Conservation (phyloP, 1,140 invertebrate species). For the Cotesia typhae region DNA sequence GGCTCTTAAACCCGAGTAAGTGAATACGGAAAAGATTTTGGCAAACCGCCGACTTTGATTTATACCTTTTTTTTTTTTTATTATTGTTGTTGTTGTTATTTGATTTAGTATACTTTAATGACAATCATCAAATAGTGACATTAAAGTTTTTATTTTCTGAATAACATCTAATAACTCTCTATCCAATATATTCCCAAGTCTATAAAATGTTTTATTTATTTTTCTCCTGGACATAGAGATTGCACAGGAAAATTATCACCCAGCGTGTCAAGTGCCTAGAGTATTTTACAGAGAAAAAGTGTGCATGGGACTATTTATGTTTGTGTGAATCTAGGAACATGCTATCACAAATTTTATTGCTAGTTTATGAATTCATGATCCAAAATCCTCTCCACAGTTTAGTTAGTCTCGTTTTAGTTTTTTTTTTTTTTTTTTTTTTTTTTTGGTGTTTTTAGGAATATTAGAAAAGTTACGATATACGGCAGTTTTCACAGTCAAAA, state of each 20-base stretch:
- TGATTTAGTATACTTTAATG: neutral
- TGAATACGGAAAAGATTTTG: conserved; percentile 8
- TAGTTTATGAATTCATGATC: too few species aligned
- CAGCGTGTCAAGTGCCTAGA: neutral
- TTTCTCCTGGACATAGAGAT: neutral
- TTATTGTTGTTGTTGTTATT: too few species aligned
- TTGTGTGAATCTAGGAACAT: neutral
- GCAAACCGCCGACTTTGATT: conserved; percentile 4
- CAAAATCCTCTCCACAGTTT: too few species aligned
- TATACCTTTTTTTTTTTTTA: too few species aligned
- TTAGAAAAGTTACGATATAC: too few species aligned
- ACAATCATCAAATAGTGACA: neutral
- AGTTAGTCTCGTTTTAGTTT: too few species aligned
- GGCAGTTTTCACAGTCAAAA: too few species aligned
- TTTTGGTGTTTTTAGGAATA: too few species aligned
- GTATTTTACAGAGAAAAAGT: neutral
- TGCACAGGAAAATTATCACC: neutral
- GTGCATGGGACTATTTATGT: neutral
- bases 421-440: too few species aligned
- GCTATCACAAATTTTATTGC: too few species aligned
- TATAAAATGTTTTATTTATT: conserved; percentile 12
- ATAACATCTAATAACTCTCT: neutral
- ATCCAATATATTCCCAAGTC: neutral
- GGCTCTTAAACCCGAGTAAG: too few species aligned
- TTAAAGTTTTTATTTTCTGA: neutral